These are phyloP conservation scores for Nephrotoma flavescens DNA, from an alignment of 2,888 invertebrate genomes.

Conservation along the genomic window DNA sequence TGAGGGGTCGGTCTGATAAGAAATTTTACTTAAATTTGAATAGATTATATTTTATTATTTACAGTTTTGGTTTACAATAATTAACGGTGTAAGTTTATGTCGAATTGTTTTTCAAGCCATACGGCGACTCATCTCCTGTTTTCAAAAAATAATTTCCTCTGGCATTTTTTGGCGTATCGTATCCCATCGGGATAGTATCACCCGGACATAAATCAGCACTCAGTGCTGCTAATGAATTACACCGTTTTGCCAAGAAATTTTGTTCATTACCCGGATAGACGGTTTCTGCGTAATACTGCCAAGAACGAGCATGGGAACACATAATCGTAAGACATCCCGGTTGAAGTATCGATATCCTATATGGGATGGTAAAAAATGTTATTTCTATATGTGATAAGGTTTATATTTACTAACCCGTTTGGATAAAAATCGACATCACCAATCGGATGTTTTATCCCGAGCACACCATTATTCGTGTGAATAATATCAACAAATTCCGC, in stretches of 20 bases:
- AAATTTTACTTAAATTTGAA: no score
- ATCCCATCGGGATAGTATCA: constrained; percentile 8
- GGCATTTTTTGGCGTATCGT: neutral
- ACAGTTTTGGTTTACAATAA: neutral
- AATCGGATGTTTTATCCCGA: constrained; percentile 8
- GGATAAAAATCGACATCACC: constrained; percentile 13
- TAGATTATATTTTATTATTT: no score
- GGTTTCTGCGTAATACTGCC: constrained; percentile 13
- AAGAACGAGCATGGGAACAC: constrained; percentile 12
- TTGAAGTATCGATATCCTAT: neutral
- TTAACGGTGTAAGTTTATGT: no score
- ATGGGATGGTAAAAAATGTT: neutral
- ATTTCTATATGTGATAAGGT: neutral
- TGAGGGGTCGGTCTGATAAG: neutral
- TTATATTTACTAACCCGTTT: constrained; percentile 9
- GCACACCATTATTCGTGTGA: constrained; percentile 9
- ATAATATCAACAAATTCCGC: constrained; percentile 12
- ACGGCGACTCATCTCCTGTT: constrained; percentile 8
- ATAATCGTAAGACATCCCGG: constrained; percentile 12
- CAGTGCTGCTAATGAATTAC: neutral
- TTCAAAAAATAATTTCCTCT: constrained; percentile 10
- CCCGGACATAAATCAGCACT: neutral
- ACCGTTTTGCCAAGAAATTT: constrained; percentile 6
- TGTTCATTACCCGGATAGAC: constrained; percentile 8
- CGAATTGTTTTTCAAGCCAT: neutral